These are phyloP conservation scores for Meda fulgida DNA, from an alignment of 2,797 vertebrate species.

Conservation along the genomic window DNA sequence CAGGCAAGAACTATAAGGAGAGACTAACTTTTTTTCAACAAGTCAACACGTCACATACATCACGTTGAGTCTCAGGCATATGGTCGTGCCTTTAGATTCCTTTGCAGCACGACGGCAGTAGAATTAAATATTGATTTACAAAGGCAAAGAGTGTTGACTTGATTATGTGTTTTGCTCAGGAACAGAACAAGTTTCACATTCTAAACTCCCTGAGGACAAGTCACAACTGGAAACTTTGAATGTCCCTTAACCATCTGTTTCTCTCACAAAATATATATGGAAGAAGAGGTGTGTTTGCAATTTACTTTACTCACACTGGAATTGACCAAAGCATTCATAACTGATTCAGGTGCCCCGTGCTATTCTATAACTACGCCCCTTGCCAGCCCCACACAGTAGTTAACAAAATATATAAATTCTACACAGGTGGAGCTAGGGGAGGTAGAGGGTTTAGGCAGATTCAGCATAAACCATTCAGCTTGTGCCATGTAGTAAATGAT, in stretches of 20 bases:
- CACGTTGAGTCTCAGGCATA: conserved; percentile 19
- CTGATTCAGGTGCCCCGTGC: conserved; percentile 4
- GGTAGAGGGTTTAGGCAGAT: neutral
- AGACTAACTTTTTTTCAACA: conserved; percentile 58
- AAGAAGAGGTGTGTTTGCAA: conserved; percentile 51
- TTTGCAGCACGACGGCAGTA: conserved; percentile 17
- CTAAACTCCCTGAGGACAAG: neutral
- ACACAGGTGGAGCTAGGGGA: neutral
- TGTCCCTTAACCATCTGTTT: conserved; percentile 14
- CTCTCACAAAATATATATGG: neutral
- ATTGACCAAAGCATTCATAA: neutral
- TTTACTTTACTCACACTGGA: neutral
- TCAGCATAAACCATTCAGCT: too few species aligned
- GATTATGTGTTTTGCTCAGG: conserved; percentile 37
- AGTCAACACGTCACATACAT: conserved; percentile 49
- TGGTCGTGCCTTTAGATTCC: conserved; percentile 38
- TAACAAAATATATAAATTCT: too few species aligned
- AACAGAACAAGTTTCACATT: conserved; percentile 26
- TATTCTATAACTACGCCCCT: neutral
- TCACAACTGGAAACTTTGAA: conserved; percentile 33
- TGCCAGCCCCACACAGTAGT: too few species aligned
- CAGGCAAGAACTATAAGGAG: conserved; percentile 51
- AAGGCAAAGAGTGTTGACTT: conserved; percentile 44
- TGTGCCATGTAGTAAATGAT: too few species aligned
- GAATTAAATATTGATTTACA: conserved; percentile 64